Conservation (phyloP, 2,113 vertebrate genomes). For the Cyanistes caeruleus region DNA sequence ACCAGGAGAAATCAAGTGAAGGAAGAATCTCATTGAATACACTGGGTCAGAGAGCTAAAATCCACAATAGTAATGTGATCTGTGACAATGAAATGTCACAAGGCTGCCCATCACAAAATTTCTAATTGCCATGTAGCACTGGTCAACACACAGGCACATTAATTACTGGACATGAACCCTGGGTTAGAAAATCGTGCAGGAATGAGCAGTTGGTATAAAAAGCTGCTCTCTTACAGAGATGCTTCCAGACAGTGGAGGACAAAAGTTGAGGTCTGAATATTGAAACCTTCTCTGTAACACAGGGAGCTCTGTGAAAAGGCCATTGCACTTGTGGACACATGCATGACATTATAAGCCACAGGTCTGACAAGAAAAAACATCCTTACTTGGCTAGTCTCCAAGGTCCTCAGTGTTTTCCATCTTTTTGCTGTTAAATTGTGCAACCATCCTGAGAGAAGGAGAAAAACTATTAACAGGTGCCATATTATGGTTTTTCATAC, state of each 20-base stretch:
- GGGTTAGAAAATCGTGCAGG: neutral
- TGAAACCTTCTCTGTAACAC: neutral
- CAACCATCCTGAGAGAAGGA: neutral
- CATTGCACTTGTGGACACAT: neutral
- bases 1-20: neutral
- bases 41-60: neutral
- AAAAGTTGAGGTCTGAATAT: neutral
- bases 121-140: neutral
- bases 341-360: neutral
- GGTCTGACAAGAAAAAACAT: neutral
- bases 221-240: neutral
- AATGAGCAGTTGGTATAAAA: neutral
- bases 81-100: neutral
- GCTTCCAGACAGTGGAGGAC: neutral
- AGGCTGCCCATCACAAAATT: neutral
- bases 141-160: rapidly evolving
- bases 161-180: neutral
- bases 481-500: neutral
- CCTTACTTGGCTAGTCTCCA: neutral
- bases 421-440: neutral
- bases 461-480: neutral
- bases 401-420: neutral
- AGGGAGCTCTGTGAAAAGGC: neutral
- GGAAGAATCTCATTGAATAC: neutral
- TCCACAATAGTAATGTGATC: neutral